Conservation (phyloP, 2,113 vertebrate genomes). For the Hyaena hyaena region DNA sequence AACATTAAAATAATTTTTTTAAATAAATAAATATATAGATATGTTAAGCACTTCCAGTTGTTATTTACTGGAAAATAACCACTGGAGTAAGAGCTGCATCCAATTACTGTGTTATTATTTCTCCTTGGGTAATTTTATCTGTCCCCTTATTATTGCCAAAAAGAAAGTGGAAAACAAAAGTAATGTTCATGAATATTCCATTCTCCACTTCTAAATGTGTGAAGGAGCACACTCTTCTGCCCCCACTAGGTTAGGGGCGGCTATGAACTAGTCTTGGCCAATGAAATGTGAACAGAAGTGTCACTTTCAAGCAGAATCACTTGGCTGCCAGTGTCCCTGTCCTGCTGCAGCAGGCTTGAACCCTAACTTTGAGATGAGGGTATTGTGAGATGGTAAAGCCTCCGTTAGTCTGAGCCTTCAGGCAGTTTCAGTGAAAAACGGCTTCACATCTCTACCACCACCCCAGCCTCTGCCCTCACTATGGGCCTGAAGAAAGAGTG, state of each 20-base stretch:
- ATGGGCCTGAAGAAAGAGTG: background rate
- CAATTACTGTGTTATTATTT: background rate
- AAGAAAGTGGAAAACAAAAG: background rate
- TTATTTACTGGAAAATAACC: background rate
- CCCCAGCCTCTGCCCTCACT: background rate
- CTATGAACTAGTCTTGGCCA: background rate
- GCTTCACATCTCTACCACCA: background rate
- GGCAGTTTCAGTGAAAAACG: background rate
- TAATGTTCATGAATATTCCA: background rate
- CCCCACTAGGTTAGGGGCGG: background rate
- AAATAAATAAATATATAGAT: background rate
- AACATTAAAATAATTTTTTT: too few species aligned
- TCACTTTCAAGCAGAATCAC: background rate
- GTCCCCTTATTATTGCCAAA: background rate
- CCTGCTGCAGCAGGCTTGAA: background rate
- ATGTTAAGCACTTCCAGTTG: background rate
- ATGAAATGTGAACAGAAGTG: background rate
- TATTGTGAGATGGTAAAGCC: background rate
- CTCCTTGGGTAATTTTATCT: background rate
- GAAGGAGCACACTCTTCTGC: background rate
- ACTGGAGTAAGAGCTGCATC: background rate
- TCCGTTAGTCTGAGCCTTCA: background rate
- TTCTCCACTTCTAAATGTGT: background rate
- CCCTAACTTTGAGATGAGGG: background rate
- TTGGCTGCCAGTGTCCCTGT: too few species aligned